These are phyloP conservation scores for Eilema caniola DNA, from an alignment of 2,888 invertebrate genomes.

Conservation along the genomic window DNA sequence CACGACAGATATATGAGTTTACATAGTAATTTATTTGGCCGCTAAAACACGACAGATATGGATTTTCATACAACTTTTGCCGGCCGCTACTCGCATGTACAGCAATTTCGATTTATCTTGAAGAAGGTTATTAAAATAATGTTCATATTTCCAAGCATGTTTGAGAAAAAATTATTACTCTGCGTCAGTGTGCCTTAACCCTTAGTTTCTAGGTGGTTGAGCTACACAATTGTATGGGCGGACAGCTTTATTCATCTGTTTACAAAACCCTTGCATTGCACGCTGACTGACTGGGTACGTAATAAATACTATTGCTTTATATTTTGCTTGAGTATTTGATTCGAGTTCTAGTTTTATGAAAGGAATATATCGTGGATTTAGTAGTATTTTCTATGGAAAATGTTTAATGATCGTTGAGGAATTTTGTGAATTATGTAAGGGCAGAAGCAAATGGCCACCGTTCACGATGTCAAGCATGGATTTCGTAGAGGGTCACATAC, in stretches of 20 bases:
- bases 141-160: too few species aligned
- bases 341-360: neutral
- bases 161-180: neutral
- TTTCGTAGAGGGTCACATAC: too few species aligned
- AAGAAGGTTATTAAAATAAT: too few species aligned
- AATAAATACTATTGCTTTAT: neutral
- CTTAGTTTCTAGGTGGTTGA: neutral
- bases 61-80: too few species aligned
- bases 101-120: too few species aligned
- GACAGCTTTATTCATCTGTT: conserved; percentile 5
- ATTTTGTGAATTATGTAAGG: neutral
- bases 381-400: neutral
- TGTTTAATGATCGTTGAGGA: neutral
- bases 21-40: too few species aligned
- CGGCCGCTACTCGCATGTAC: too few species aligned
- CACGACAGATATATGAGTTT: too few species aligned
- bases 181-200: neutral
- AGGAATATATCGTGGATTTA: neutral
- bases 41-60: too few species aligned
- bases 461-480: too few species aligned
- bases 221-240: neutral
- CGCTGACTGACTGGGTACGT: neutral
- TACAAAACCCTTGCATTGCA: conserved; percentile 1
- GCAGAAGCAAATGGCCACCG: neutral
- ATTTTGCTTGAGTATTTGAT: conserved; percentile 3